Base-by-base conservation (phyloP, 2,888 invertebrate species). In the Conomelus anceps region DNA sequence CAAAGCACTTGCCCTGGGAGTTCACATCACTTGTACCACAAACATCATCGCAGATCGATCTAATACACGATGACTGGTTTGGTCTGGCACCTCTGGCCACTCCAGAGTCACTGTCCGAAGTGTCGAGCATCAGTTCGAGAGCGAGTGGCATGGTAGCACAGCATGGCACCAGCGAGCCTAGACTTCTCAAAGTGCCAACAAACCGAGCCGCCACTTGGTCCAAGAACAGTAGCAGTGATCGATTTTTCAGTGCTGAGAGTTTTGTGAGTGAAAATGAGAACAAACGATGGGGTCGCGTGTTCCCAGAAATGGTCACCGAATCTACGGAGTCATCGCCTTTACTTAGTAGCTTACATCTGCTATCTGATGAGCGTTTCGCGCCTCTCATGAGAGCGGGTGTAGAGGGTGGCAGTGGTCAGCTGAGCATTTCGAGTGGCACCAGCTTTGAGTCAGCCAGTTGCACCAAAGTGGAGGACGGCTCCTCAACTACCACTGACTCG, bases 71-170 rank as follows among this genome's bases (percentile, higher is more conserved):
- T 91, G 95, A 95, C 91, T 96, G 96, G 95, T 94, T 95, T 91
- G 95, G 96, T 0, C 93, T 95, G 90, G 97, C 97, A 0, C 97
- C 97, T 0, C 92, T 97, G 23, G 97, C 97, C 13, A 97, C 97
- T 88, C 97, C 97, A 0, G 97, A 97, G 93, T 97, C 96, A 0
- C 93, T 97, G 20, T 97, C 97, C 0, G 97, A 97, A 92, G 95
- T 96, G n/a, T 97, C 97, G 1, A 96, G 96, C 92, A 95, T 96
- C 89, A 95, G 96, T 91, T 96, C 97, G 11, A 88, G 90, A 63
- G 88, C 90, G 17, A 90, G 89, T 84, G 90, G 91, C 86, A 29
- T 90, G 24, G 22, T 89, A 1, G 41, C 41, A 86, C 23, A 22
- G n/a, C 22, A 41, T 20, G 86, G 26, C 22, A 86, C 22, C 17